Conservation (phyloP, 2,113 vertebrate species). For the Tinamus guttatus region DNA sequence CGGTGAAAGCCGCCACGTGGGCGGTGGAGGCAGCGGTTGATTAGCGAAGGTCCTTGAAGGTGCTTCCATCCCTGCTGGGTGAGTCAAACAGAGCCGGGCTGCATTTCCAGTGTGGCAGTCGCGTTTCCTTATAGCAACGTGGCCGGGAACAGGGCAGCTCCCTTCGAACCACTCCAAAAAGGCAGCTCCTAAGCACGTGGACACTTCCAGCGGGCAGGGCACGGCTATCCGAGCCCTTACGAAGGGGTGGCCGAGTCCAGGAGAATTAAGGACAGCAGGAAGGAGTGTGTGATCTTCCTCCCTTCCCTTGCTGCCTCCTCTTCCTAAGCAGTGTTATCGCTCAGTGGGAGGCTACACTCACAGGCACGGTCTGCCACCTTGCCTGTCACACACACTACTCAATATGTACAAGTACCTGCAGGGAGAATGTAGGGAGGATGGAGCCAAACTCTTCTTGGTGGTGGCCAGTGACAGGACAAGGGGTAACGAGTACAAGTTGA, state of each 20-base stretch:
- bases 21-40: accelerated
- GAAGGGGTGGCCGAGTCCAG: background rate
- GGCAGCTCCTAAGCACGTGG: background rate
- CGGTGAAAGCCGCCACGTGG: accelerated
- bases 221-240: background rate
- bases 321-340: background rate
- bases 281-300: accelerated
- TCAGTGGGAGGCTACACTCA: background rate
- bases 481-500: too few species aligned
- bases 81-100: background rate
- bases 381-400: too few species aligned
- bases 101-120: background rate
- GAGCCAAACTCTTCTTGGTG: too few species aligned
- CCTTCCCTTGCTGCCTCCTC: background rate
- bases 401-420: too few species aligned
- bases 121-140: accelerated
- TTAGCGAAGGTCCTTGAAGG: constrained; percentile 7
- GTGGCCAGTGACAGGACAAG: too few species aligned
- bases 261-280: background rate
- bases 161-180: background rate
- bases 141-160: background rate
- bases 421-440: too few species aligned
- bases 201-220: background rate
- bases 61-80: background rate
- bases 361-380: too few species aligned